Evolutionary conservation across 1,140 invertebrate genomes (phyloP).

Genomic region (Trichoplusia ni): DNA sequence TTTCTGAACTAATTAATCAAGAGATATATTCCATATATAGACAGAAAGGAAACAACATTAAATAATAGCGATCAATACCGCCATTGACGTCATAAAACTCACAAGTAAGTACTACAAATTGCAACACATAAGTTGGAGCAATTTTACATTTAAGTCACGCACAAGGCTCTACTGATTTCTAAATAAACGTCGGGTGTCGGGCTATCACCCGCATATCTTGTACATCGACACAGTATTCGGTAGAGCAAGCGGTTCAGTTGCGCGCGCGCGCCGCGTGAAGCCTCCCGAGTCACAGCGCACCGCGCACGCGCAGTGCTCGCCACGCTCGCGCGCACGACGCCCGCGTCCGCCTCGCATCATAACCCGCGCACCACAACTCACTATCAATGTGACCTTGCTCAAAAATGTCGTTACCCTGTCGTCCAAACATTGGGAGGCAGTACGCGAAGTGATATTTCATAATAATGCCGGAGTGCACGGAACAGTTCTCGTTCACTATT

Average conservation of each 20-base stretch:
- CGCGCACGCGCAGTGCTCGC: constrained; percentile 32
- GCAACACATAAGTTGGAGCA: constrained; percentile 17
- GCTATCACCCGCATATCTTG: constrained; percentile 32
- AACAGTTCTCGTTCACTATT: constrained; percentile 70
- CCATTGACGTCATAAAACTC: constrained; percentile 20
- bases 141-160: constrained; percentile 31
- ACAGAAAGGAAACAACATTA: constrained; percentile 11
- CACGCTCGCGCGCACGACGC: constrained; percentile 36
- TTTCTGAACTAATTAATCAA: background rate
- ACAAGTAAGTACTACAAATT: constrained; percentile 31
- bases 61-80: constrained; percentile 16
- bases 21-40: background rate
- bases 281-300: background rate
- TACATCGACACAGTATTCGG: constrained; percentile 16
- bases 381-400: constrained; percentile 36
- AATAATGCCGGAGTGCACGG: constrained; percentile 76
- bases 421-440: constrained; percentile 37
- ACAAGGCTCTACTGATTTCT: constrained; percentile 33
- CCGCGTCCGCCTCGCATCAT: constrained; percentile 35
- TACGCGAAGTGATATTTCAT: constrained; percentile 55
- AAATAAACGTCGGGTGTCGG: constrained; percentile 26
- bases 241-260: constrained; percentile 20
- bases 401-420: constrained; percentile 62
- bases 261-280: constrained; percentile 19
- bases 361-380: constrained; percentile 18